phyloP scores from a whole-genome alignment of 1,140 invertebrate genomes.

The Lordiphosa clarofinis region DNA sequence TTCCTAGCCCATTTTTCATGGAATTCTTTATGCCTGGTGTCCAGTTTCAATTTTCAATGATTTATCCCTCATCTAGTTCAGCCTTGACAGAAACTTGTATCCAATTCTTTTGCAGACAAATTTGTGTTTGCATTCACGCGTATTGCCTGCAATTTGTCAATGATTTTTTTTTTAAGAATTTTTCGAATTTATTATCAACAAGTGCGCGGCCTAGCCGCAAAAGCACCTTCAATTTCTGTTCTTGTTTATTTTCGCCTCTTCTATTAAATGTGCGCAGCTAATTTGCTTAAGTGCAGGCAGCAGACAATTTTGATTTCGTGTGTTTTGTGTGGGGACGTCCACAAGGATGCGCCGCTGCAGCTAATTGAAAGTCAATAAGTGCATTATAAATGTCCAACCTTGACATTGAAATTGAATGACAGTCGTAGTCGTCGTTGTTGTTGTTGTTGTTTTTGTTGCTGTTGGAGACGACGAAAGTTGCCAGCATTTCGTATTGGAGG shows the following conservation, averaged over 20 bases:
- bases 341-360: constrained; percentile 57
- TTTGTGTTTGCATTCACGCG: constrained; percentile 20
- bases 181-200: constrained; percentile 53
- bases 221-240: constrained; percentile 43
- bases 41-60: constrained; percentile 32
- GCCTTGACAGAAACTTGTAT: constrained; percentile 47
- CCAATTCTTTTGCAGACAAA: constrained; percentile 35
- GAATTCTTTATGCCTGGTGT: constrained; percentile 31
- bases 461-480: constrained; percentile 64
- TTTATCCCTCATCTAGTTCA: constrained; percentile 46
- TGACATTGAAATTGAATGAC: constrained; percentile 75
- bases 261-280: constrained; percentile 18
- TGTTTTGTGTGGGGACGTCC: constrained; percentile 4
- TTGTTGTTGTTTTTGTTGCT: neutral
- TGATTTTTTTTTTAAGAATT: constrained; percentile 7
- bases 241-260: constrained; percentile 8
- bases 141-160: constrained; percentile 68
- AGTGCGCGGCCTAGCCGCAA: constrained; percentile 35
- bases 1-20: constrained; percentile 30
- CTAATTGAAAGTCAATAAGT: constrained; percentile 77
- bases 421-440: constrained; percentile 8
- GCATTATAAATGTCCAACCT: constrained; percentile 52
- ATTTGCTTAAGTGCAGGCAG: constrained; percentile 44
- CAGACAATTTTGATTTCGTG: constrained; percentile 7
- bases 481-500: constrained; percentile 13